phyloP scores from a whole-genome alignment of 1,140 invertebrate species.

The Stegodyphus mimosarum region DNA sequence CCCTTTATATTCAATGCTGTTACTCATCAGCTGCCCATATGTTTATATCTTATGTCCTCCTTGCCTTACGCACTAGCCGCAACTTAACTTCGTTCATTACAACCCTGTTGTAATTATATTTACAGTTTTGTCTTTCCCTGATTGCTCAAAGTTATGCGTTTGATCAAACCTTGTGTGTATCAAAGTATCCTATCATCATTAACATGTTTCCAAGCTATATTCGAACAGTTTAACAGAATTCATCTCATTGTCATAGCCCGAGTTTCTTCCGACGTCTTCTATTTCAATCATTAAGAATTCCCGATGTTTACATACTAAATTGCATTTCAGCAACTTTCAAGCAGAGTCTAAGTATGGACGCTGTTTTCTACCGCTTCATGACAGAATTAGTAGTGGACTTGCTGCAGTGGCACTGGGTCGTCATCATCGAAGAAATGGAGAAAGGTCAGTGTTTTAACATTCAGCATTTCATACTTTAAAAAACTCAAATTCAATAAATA shows the following conservation, averaged over 20 bases:
- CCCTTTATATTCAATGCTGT: too few species aligned
- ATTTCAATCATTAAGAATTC: neutral
- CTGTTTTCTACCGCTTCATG: constrained; percentile 1
- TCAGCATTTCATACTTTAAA: too few species aligned
- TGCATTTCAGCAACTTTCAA: neutral
- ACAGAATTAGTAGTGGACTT: constrained; percentile 4
- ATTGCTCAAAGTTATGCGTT: too few species aligned
- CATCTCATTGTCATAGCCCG: neutral
- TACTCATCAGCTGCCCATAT: too few species aligned
- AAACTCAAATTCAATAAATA: too few species aligned
- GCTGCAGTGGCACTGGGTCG: constrained; percentile 22
- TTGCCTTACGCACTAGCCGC: too few species aligned
- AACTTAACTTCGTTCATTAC: too few species aligned
- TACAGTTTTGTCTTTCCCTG: too few species aligned
- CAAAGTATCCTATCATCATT: neutral
- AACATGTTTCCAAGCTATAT: too few species aligned
- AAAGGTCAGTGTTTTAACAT: neutral
- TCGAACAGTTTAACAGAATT: neutral
- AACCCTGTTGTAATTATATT: too few species aligned
- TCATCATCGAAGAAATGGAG: constrained; percentile 22
- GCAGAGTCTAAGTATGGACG: neutral
- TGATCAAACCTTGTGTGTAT: too few species aligned
- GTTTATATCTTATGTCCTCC: too few species aligned
- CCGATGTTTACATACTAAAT: neutral
- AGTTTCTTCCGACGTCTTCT: neutral